phyloP scores from a whole-genome alignment of 2,113 vertebrate species.

The Choloepus hoffmanni region DNA sequence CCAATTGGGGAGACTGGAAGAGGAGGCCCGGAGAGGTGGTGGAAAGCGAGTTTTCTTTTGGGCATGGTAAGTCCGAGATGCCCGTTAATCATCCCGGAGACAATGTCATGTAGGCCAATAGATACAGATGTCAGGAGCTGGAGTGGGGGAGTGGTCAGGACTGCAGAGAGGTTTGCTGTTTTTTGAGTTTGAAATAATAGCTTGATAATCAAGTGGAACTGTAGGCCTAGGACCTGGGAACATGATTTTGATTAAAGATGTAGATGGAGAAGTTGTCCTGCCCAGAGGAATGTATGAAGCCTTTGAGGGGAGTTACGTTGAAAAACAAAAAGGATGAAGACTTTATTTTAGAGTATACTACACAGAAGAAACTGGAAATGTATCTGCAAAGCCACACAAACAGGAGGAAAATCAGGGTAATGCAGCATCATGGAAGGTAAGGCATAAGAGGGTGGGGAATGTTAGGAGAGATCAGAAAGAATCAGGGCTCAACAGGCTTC shows the following conservation, averaged over 20 bases:
- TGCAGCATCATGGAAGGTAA: not conserved
- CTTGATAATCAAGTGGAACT: not conserved
- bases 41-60: not conserved
- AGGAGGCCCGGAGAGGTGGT: not conserved
- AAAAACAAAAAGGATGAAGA: not conserved
- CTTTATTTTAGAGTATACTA: not conserved
- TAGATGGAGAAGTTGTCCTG: not conserved
- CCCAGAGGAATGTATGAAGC: not conserved
- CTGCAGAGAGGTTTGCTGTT: not conserved
- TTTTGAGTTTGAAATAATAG: conserved; percentile 23
- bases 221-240: not conserved
- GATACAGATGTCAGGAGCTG: not conserved
- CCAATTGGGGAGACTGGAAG: not conserved
- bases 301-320: not conserved
- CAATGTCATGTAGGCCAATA: not conserved
- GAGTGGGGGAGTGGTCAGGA: not conserved
- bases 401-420: not conserved
- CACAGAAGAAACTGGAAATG: not conserved
- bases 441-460: not conserved
- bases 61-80: not conserved
- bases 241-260: not conserved
- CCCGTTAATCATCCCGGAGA: not conserved
- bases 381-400: not conserved
- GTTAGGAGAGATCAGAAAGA: not conserved
- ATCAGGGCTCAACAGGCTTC: not conserved